These are phyloP conservation scores for Spheniscus mendiculus DNA, from an alignment of 2,113 vertebrate genomes.

Conservation along the genomic window DNA sequence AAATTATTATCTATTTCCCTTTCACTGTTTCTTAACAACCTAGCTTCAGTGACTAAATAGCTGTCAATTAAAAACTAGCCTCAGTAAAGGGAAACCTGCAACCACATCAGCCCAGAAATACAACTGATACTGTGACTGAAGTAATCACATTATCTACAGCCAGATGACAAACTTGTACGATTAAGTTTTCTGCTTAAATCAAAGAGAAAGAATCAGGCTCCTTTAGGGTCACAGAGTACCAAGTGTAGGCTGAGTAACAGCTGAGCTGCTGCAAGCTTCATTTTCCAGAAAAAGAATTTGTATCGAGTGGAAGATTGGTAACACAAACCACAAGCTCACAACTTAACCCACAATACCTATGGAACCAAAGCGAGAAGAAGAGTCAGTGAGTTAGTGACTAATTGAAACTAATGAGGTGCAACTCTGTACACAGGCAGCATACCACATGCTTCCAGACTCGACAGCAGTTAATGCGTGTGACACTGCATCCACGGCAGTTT, in stretches of 20 bases:
- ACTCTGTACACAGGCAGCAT: neutral
- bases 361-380: neutral
- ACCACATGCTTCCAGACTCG: neutral
- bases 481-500: neutral
- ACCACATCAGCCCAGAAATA: neutral
- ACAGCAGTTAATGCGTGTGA: fast-evolving
- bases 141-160: neutral
- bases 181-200: neutral
- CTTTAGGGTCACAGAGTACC: neutral
- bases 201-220: neutral
- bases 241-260: neutral
- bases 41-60: neutral
- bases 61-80: neutral
- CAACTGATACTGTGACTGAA: neutral
- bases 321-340: neutral
- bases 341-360: neutral
- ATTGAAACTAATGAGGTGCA: neutral
- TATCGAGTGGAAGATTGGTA: fast-evolving
- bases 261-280: neutral
- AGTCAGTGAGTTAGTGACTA: neutral
- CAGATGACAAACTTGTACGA: neutral
- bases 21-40: neutral
- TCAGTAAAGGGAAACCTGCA: neutral
- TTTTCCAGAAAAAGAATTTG: neutral
- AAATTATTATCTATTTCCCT: neutral